A percentile compares a stretch with the other conserved stretches of the same genome.
Conservation (phyloP, 2,113 vertebrate genomes). For the Anguilla japonica region DNA sequence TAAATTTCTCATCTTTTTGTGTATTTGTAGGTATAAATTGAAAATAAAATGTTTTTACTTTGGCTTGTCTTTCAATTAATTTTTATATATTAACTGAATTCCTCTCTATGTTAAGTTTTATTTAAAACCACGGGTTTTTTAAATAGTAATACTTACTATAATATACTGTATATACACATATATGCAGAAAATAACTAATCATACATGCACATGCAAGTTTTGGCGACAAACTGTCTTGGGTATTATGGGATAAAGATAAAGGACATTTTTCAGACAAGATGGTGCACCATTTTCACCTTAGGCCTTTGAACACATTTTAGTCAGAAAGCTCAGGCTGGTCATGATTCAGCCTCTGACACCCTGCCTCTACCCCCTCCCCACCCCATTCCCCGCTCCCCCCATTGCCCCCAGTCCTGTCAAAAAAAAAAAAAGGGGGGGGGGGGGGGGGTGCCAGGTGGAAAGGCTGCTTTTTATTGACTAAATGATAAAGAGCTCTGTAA, state of each 20-base stretch:
- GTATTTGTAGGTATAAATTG: no score
- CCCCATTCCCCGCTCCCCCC: slow-evolving; percentile 86
- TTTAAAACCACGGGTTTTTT: no score
- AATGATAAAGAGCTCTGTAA: slow-evolving; percentile 99
- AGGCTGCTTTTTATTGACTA: slow-evolving; percentile 97
- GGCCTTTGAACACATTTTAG: slow-evolving; percentile 99
- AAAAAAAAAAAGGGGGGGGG: slow-evolving; percentile 72
- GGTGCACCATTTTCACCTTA: slow-evolving; percentile 94
- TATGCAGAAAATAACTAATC: no score
- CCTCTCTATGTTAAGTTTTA: no score
- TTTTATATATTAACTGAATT: no score
- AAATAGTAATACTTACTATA: no score
- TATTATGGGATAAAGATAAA: slow-evolving; percentile 54
- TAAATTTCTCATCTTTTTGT: background rate
- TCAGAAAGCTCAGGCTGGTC: slow-evolving; percentile 99
- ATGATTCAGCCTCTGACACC: slow-evolving; percentile 99
- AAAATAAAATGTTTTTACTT: no score
- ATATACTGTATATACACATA: no score
- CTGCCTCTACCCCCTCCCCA: slow-evolving; percentile 83
- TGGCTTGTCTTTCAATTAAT: no score
- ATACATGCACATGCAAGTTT: slow-evolving; percentile 45
- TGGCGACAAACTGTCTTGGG: slow-evolving; percentile 30
- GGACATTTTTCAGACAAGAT: slow-evolving; percentile 95
- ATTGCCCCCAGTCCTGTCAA: no score
- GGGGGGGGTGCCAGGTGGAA: slow-evolving; percentile 78